A percentile compares a stretch with the other conserved stretches of the same genome.
phyloP scores from a whole-genome alignment of 2,797 vertebrate species.

The Gobionotothen gibberifrons region DNA sequence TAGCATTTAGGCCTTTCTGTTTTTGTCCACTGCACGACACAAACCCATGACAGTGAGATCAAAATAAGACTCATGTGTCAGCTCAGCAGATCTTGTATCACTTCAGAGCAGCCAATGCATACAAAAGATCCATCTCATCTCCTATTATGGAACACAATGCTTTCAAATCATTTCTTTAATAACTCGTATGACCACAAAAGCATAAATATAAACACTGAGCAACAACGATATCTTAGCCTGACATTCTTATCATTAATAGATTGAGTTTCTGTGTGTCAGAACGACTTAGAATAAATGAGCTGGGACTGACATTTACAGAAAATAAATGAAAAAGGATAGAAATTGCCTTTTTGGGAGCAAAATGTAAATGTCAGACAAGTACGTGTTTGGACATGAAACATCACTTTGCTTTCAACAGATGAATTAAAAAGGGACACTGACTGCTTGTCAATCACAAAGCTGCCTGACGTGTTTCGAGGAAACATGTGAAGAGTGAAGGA shows the following conservation, averaged over 20 bases:
- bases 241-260: neutral
- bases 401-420: conserved; percentile 5
- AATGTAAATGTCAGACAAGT: conserved; percentile 33
- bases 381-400: conserved; percentile 3
- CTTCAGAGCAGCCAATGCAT: conserved; percentile 22
- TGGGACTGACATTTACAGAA: conserved; percentile 29
- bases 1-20: conserved; percentile 46
- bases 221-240: neutral
- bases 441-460: conserved; percentile 41
- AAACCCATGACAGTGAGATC: conserved; percentile 66
- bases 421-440: conserved; percentile 30
- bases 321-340: conserved; percentile 20
- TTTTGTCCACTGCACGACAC: conserved; percentile 57
- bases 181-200: neutral
- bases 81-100: conserved; percentile 65
- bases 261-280: conserved; percentile 6
- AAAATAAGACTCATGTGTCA: conserved; percentile 64
- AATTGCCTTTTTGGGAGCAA: conserved; percentile 18
- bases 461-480: conserved; percentile 15
- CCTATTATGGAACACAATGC: neutral
- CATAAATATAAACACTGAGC: neutral
- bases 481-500: conserved; percentile 28
- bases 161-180: conserved; percentile 5
- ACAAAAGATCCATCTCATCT: conserved; percentile 6
- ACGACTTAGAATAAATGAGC: neutral